Conservation (phyloP, 2,113 vertebrate species). For the Seriola aureovittata region DNA sequence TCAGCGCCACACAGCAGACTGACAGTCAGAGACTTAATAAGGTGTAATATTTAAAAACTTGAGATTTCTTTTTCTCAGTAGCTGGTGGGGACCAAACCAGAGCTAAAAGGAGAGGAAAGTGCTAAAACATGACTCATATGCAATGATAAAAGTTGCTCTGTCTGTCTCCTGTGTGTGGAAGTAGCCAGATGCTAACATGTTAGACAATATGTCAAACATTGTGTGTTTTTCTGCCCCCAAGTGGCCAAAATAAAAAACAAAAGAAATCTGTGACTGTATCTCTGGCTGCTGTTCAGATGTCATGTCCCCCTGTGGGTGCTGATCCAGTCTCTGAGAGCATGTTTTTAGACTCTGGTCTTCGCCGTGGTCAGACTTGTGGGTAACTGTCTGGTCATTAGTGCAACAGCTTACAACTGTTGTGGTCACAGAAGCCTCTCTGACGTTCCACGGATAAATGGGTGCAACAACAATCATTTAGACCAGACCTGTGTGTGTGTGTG, state of each 20-base stretch:
- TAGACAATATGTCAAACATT: not conserved
- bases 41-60: not conserved
- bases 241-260: no score
- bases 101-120: not conserved
- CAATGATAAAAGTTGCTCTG: not conserved
- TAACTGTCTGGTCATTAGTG: constrained; percentile 41
- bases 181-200: not conserved
- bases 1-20: no score
- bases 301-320: not conserved
- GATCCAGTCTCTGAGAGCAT: constrained; percentile 2
- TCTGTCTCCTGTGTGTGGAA: not conserved
- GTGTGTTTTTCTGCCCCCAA: not conserved
- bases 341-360: constrained; percentile 23
- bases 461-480: constrained; percentile 22
- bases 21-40: not conserved
- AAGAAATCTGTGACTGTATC: not conserved
- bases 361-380: constrained; percentile 37
- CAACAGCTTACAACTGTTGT: constrained; percentile 59
- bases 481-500: constrained; percentile 44
- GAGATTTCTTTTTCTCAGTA: not conserved
- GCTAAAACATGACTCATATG: no score
- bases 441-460: constrained; percentile 35
- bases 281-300: constrained; percentile 11
- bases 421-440: constrained; percentile 40
- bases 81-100: not conserved